A percentile compares a stretch with the other conserved stretches of the same genome.
phyloP scores from a whole-genome alignment of 2,888 invertebrate species.

The Apotomis turbidana region DNA sequence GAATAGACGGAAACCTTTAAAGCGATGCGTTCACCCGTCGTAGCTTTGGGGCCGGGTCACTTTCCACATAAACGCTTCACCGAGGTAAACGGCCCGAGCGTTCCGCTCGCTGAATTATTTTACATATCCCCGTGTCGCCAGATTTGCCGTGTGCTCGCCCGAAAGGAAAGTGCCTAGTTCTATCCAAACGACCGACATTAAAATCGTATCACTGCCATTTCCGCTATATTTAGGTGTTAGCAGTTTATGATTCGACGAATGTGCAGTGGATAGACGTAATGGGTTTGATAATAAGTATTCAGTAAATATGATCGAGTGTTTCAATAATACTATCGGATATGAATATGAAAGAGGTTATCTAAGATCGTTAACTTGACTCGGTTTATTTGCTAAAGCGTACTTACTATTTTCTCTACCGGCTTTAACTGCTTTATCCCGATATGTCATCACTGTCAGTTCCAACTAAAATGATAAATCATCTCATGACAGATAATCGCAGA shows the following conservation, averaged over 20 bases:
- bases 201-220: constrained; percentile 38
- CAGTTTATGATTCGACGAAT: constrained; percentile 22
- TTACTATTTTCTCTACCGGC: neutral
- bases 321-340: constrained; percentile 18
- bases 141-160: constrained; percentile 48
- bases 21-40: constrained; percentile 34
- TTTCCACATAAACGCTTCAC: constrained; percentile 53
- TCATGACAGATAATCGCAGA: neutral
- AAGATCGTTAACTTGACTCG: constrained; percentile 3
- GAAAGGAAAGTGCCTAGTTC: constrained; percentile 46
- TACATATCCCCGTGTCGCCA: constrained; percentile 60
- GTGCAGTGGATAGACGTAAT: constrained; percentile 27
- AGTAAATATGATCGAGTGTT: constrained; percentile 4
- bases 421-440: constrained; percentile 13
- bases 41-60: constrained; percentile 51
- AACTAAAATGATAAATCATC: constrained; percentile 9
- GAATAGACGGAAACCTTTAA: constrained; percentile 28
- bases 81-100: constrained; percentile 59
- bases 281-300: constrained; percentile 19
- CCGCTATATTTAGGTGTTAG: constrained; percentile 36
- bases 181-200: constrained; percentile 47
- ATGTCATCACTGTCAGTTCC: neutral
- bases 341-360: constrained; percentile 5
- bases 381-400: constrained; percentile 5
- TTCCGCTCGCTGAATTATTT: constrained; percentile 59